Evolutionary conservation across 2,888 invertebrate species (phyloP), one percentile per base, ranked within the genome.

Genomic region (Tipula unca): DNA sequence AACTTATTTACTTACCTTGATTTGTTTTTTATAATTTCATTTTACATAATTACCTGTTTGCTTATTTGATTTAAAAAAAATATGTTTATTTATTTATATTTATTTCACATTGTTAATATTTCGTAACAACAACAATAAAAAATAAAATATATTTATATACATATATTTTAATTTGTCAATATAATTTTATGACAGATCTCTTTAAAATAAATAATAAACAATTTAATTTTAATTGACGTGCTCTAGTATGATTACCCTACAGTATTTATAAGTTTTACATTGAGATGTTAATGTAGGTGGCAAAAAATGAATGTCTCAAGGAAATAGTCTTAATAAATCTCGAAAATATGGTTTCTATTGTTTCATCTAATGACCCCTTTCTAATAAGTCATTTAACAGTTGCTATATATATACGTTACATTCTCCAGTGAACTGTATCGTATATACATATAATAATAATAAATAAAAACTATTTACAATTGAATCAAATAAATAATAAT

Each of bases 11-110:
- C 17, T 35, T 84, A 35, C 32, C 83, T 84, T 84, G 32, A 35
- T 84, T 84, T 84, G 25, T 82, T 84, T 84, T n/a, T 84, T 32
- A 36, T 84, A 69, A 69, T 84, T 84, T 36, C 13, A 20, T 84
- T 84, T 84, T 36, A 84, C 36, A 36, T 36, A 84, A 36, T 84
- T 84, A 84, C 84, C 36, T 36, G 35, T 84, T 36, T 84, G 35
- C 36, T 20, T 32, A 84, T 84, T 32, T 32, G 36, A 84, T 36
- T 84, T 36, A 36, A 36, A 36, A 32, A 29, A 84, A 84, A 84
- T 32, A n/a, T 1, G n/a, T 36, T 84, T 36, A 36, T 84, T 36
- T 36, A 35, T 36, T 20, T 36, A 36, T 35, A n/a, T n/a, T n/a
- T 84, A 36, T 35, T 36, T 36, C 36, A 32, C 36, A 32, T 84